A percentile compares a stretch with the other conserved stretches of the same genome.
phyloP scores from a whole-genome alignment of 2,113 vertebrate species.

The Labrus mixtus region DNA sequence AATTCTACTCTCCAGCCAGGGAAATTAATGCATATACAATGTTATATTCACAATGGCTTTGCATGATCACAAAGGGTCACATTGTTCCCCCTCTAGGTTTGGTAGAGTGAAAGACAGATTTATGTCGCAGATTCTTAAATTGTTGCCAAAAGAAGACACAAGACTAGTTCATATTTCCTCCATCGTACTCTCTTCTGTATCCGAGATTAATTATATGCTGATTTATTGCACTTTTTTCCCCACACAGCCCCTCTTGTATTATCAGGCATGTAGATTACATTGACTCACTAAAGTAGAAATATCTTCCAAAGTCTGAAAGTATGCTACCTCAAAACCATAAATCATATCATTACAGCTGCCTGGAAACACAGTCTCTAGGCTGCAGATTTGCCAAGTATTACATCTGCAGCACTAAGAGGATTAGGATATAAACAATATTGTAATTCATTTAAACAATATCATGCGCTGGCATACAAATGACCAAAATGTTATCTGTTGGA shows the following conservation, averaged over 20 bases:
- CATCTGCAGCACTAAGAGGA: neutral
- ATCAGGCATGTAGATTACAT: slow-evolving; percentile 2
- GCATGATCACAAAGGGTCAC: slow-evolving; percentile 38
- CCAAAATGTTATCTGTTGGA: neutral
- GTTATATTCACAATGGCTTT: slow-evolving; percentile 11
- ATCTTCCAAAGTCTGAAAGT: neutral
- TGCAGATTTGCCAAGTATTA: slow-evolving; percentile 7
- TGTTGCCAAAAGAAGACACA: neutral
- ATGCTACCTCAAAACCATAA: neutral
- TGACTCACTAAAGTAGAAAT: neutral
- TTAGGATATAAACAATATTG: slow-evolving; percentile 11
- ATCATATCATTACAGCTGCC: neutral
- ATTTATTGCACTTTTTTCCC: slow-evolving; percentile 19
- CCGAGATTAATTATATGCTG: slow-evolving; percentile 1
- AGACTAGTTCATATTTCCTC: neutral
- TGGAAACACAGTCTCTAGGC: neutral
- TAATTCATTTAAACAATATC: slow-evolving; percentile 5
- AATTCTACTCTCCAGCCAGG: neutral
- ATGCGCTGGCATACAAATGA: neutral
- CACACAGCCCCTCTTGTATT: neutral
- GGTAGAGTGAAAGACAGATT: neutral
- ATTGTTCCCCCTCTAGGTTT: neutral
- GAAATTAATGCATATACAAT: slow-evolving; percentile 27
- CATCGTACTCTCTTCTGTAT: neutral
- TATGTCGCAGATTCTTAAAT: neutral